Evolutionary conservation across 2,797 vertebrate genomes (phyloP), one percentile per base, ranked within the genome.

Genomic region (Poecilia wingei): DNA sequence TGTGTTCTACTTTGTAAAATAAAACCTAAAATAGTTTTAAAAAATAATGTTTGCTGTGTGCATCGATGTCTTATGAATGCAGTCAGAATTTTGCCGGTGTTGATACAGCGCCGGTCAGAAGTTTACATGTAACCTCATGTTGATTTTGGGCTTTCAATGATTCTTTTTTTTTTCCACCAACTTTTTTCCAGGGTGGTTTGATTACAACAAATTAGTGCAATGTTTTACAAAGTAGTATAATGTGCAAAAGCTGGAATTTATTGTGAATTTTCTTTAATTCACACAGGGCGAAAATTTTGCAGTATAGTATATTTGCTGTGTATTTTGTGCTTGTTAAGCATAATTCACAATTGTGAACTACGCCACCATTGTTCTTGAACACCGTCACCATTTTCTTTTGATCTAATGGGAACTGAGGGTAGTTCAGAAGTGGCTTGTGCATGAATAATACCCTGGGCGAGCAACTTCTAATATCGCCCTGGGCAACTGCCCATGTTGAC

Each of bases 1-100:
- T 79, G 79, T 77, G 68, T 82, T 84, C 82, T 82, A 78, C 66
- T 82, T 71, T 77, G 43, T 66, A 76, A 82, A 82, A 72, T 81
- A 74, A 89, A 78, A 66, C 64, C 45, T 9, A 53, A 82, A 70
- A 76, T 18, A 72, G 49, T 74, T 76, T 41, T 41, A 8, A 53
- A n/a, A 81, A 79, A 79, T 76, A 84, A 77, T 72, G 72, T 80
- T 72, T 39, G 79, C 53, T 22, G 66, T 74, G 0, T 73, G 76
- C 41, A 2, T 53, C 41, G 25, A 59, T 46, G 72, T n/a, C 49
- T 9, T 51, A 74, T 43, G 47, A 82, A 78, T 43, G 7, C 6
- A 46, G 49, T 16, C 0, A 4, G 59, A 64, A 31, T 70, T 79
- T 68, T 71, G 28, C 47, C 5, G n/a, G 12, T 78, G 28, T 80